A percentile compares a stretch with the other conserved stretches of the same genome.
Conservation (phyloP, 1,140 invertebrate genomes). For the Drosophila rhopaloa region DNA sequence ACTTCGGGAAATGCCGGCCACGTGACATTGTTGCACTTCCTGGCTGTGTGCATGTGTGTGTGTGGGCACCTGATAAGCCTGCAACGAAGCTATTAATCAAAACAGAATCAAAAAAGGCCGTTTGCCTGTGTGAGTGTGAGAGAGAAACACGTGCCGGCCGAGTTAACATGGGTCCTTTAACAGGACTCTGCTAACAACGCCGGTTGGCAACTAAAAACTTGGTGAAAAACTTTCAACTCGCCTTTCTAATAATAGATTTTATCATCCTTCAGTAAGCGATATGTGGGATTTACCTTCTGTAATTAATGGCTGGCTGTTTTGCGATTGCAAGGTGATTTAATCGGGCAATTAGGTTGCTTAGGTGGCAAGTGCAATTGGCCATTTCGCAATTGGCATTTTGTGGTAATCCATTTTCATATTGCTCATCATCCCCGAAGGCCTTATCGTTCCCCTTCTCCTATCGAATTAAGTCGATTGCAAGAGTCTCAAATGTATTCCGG, state of each 20-base stretch:
- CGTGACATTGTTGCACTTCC: constrained; percentile 79
- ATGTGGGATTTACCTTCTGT: constrained; percentile 11
- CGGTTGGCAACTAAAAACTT: constrained; percentile 66
- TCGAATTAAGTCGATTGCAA: constrained; percentile 43
- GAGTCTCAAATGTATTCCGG: constrained; percentile 43
- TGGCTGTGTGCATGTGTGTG: constrained; percentile 21
- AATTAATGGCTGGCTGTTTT: constrained; percentile 32
- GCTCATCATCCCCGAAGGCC: constrained; percentile 8
- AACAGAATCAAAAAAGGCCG: constrained; percentile 79
- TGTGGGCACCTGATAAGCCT: constrained; percentile 59
- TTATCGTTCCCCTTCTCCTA: background rate
- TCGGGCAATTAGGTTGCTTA: constrained; percentile 15
- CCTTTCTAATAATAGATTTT: constrained; percentile 56
- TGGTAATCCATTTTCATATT: constrained; percentile 26
- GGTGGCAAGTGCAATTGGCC: constrained; percentile 18
- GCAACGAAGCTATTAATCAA: constrained; percentile 84
- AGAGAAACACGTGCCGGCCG: constrained; percentile 81
- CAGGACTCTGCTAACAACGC: constrained; percentile 48
- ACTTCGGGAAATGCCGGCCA: constrained; percentile 59
- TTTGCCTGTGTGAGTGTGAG: constrained; percentile 57
- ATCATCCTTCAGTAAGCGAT: constrained; percentile 10
- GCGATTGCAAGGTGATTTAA: constrained; percentile 25
- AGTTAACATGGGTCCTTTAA: constrained; percentile 63
- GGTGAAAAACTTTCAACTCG: constrained; percentile 27
- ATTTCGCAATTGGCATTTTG: constrained; percentile 48